Percentiles rank a stretch among this genome's conserved stretches.
Evolutionary conservation across 2,797 vertebrate genomes (phyloP).

Genomic region (Podarcis siculus): DNA sequence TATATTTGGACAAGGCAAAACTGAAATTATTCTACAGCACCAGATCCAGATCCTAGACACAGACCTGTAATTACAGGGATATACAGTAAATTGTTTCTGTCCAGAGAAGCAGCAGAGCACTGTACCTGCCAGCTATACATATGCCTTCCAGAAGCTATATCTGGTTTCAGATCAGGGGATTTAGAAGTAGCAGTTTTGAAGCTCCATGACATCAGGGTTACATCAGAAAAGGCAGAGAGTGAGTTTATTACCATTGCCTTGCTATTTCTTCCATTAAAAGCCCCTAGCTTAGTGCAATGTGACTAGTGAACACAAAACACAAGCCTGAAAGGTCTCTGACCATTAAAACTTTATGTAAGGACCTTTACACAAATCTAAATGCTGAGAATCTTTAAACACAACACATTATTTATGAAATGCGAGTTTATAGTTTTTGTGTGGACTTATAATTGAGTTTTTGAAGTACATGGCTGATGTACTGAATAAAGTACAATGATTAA

Average conservation of each 20-base stretch:
- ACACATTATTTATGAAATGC: background rate
- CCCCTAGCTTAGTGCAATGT: too few species aligned
- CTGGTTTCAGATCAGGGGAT: background rate
- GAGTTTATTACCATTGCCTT: background rate
- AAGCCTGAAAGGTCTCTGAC: background rate
- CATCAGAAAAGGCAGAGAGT: background rate
- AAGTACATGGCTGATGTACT: conserved; percentile 1
- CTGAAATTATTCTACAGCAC: background rate
- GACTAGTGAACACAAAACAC: background rate
- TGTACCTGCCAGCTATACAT: background rate
- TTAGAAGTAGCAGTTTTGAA: background rate
- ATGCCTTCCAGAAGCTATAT: background rate
- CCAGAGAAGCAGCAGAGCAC: background rate
- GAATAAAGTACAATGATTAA: background rate
- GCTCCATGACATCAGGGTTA: background rate
- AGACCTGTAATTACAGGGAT: background rate
- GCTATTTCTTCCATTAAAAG: background rate
- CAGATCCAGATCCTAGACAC: background rate
- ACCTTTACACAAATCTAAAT: background rate
- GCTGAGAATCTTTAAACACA: background rate
- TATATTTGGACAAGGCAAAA: background rate
- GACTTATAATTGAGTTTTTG: background rate
- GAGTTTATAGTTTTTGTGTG: background rate
- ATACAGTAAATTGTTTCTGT: background rate
- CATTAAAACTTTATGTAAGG: background rate